These are phyloP conservation scores for Alentia gelatinosa DNA, from an alignment of 2,888 invertebrate genomes.

Conservation along the genomic window DNA sequence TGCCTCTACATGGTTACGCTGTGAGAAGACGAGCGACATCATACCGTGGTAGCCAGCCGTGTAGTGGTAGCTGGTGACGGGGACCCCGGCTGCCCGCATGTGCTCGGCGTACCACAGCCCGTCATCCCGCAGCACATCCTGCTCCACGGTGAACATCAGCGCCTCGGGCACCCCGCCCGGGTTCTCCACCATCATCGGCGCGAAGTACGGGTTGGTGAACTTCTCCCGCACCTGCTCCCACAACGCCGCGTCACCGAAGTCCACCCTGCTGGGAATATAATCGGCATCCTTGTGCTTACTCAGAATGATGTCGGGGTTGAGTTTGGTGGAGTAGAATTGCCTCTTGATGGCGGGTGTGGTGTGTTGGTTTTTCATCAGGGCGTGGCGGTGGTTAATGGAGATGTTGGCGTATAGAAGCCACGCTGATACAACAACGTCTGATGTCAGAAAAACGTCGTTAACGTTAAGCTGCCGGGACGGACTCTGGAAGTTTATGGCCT, in stretches of 20 bases:
- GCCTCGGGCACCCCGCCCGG: slow-evolving; percentile 74
- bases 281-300: background rate
- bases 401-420: background rate
- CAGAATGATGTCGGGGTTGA: background rate
- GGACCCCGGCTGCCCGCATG: slow-evolving; percentile 71
- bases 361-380: background rate
- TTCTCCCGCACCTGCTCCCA: slow-evolving; percentile 63
- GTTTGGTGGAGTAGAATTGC: background rate
- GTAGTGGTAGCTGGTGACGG: slow-evolving; percentile 71
- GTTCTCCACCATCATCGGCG: slow-evolving; percentile 77
- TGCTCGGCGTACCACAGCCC: slow-evolving; percentile 78
- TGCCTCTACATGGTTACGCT: background rate
- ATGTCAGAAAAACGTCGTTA: background rate
- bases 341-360: background rate
- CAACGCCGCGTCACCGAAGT: slow-evolving; percentile 52
- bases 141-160: slow-evolving; percentile 79
- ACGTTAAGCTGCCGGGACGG: background rate
- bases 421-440: background rate
- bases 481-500: slow-evolving; percentile 30
- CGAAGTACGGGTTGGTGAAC: slow-evolving; percentile 74
- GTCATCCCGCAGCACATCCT: slow-evolving; percentile 80
- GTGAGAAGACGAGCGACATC: background rate
- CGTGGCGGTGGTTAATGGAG: background rate
- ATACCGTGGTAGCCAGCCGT: slow-evolving; percentile 75
- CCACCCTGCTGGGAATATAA: background rate